phyloP scores from a whole-genome alignment of 2,797 vertebrate genomes.

The Mormyrus proboscirostris region DNA sequence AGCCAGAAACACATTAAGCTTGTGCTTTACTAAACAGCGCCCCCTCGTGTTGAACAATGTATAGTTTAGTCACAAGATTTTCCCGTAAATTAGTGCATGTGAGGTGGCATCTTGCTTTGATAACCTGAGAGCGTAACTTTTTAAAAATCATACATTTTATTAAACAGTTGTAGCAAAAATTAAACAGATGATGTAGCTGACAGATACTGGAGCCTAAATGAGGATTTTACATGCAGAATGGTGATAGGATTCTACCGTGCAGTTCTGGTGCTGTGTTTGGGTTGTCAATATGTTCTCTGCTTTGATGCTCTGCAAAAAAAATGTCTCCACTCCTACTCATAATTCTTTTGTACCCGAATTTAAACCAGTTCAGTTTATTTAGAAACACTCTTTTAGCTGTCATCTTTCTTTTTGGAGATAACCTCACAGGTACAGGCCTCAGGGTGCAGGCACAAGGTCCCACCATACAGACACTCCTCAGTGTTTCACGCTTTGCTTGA shows the following conservation, averaged over 20 bases:
- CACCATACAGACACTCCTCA: background rate
- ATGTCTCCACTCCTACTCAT: background rate
- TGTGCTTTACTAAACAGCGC: constrained; percentile 39
- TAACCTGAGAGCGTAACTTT: background rate
- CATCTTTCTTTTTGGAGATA: background rate
- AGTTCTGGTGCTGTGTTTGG: background rate
- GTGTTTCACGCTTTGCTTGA: background rate
- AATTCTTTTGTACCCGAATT: background rate
- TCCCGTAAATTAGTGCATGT: background rate
- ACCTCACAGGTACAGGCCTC: background rate
- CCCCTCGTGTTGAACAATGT: constrained; percentile 36
- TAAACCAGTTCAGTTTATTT: background rate
- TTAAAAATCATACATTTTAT: background rate
- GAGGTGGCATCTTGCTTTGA: background rate
- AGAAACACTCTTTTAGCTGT: background rate
- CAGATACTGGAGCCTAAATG: background rate
- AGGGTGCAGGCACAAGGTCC: background rate
- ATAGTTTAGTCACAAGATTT: background rate
- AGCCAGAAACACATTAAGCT: background rate
- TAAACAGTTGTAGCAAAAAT: background rate
- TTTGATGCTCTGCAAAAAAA: background rate
- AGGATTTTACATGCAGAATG: background rate
- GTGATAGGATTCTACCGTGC: background rate
- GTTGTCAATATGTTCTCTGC: background rate
- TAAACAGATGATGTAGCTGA: background rate